These are phyloP conservation scores for Solenodon paradoxus DNA, from an alignment of 2,113 vertebrate genomes.

Conservation along the genomic window DNA sequence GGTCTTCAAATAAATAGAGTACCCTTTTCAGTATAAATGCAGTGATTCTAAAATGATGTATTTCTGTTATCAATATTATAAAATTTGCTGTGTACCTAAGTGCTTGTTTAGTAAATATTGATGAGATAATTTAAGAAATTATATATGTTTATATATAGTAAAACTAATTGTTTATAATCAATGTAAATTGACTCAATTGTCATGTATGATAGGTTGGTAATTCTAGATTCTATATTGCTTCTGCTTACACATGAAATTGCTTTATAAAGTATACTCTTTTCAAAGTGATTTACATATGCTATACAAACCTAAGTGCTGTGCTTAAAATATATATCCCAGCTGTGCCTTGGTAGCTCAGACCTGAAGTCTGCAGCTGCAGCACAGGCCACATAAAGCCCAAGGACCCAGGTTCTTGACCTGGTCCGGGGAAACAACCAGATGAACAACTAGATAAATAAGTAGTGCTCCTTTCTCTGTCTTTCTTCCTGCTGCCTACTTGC, in stretches of 20 bases:
- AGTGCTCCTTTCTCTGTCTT: no score
- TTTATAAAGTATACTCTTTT: neutral
- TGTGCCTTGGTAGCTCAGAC: no score
- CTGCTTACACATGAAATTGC: neutral
- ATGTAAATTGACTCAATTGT: neutral
- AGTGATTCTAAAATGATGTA: neutral
- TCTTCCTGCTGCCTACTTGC: no score
- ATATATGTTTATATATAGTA: neutral
- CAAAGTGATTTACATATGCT: neutral
- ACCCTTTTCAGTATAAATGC: neutral
- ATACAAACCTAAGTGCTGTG: neutral
- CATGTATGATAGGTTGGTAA: neutral
- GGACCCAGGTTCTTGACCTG: no score
- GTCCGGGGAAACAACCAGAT: no score
- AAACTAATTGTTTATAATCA: neutral
- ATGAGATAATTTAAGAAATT: conserved; percentile 34
- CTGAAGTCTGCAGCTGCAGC: no score
- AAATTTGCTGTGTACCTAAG: neutral
- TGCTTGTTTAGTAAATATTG: neutral
- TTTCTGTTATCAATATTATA: neutral
- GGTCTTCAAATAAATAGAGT: neutral
- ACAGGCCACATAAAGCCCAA: no score
- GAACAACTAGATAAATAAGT: no score
- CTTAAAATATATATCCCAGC: neutral
- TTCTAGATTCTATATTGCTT: neutral